These are phyloP conservation scores for Chauna torquata DNA, from an alignment of 2,113 vertebrate genomes.

Conservation along the genomic window DNA sequence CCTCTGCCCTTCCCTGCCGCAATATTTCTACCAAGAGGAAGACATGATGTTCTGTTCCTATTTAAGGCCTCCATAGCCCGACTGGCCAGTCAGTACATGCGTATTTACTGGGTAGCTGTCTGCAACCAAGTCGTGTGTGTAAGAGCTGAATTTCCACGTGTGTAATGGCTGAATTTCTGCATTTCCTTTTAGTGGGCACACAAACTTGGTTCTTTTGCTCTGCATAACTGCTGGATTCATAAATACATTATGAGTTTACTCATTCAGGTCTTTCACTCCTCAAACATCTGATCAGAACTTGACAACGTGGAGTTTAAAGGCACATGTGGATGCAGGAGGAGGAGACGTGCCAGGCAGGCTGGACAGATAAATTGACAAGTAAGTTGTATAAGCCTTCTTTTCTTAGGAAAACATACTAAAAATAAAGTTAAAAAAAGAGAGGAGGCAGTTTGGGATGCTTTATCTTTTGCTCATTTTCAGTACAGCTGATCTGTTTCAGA, in stretches of 20 bases:
- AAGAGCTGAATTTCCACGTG: not conserved
- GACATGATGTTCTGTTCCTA: not conserved
- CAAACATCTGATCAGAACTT: not conserved
- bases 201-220: not conserved
- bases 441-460: not conserved
- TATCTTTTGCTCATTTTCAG: not conserved
- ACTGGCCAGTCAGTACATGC: too few relatives aligned
- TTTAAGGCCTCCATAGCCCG: not conserved
- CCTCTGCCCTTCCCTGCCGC: not conserved
- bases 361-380: not conserved
- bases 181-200: not conserved
- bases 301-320: not conserved
- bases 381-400: not conserved
- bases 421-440: not conserved
- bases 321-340: not conserved
- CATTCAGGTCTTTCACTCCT: not conserved
- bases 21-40: not conserved
- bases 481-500: not conserved
- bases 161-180: not conserved
- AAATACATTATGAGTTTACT: not conserved
- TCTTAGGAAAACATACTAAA: not conserved
- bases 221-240: not conserved
- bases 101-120: not conserved
- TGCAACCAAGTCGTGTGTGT: rapidly evolving
- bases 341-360: not conserved